Evolutionary conservation across 2,113 vertebrate species (phyloP).

Genomic region (Prochilodus magdalenae): DNA sequence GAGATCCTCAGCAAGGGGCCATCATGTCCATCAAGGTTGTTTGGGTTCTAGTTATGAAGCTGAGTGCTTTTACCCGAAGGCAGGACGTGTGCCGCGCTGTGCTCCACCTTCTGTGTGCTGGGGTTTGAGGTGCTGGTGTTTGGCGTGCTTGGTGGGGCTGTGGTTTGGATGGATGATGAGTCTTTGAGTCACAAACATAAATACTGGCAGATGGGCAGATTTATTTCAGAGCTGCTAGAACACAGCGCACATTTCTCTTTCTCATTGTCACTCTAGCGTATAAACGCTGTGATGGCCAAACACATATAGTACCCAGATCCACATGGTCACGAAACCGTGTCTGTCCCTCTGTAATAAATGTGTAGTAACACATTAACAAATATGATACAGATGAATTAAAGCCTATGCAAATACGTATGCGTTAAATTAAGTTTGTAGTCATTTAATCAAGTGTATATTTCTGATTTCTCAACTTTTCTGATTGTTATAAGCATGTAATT

Average conservation of each 20-base stretch:
- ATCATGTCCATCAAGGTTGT: neutral
- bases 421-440: too few relatives aligned
- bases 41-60: slow-evolving; percentile 11
- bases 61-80: slow-evolving; percentile 30
- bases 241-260: neutral
- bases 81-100: slow-evolving; percentile 34
- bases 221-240: neutral
- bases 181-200: neutral
- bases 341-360: too few relatives aligned
- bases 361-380: too few relatives aligned
- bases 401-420: too few relatives aligned
- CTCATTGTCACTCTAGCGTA: neutral
- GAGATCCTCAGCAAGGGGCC: too few relatives aligned
- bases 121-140: neutral
- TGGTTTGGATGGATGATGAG: neutral
- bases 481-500: too few relatives aligned
- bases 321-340: neutral
- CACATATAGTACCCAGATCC: neutral
- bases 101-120: slow-evolving; percentile 2
- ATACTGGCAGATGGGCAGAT: neutral
- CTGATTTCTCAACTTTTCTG: too few relatives aligned
- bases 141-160: neutral
- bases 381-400: too few relatives aligned
- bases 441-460: too few relatives aligned
- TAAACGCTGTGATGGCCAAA: neutral